A percentile compares a stretch with the other conserved stretches of the same genome.
phyloP scores from a whole-genome alignment of 2,888 invertebrate genomes.

The Punctoribates punctum region DNA sequence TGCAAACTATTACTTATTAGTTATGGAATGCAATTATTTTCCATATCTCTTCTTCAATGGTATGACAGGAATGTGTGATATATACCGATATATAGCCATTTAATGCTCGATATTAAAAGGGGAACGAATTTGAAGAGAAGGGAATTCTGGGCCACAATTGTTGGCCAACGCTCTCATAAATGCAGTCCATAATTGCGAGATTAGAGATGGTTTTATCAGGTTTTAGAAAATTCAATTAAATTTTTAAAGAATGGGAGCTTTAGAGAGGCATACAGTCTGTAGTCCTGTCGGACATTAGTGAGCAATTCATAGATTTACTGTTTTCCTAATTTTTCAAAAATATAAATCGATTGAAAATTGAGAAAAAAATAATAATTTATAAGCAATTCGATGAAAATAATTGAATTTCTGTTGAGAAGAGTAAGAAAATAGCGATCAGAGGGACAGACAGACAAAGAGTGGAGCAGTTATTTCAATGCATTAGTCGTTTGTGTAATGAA shows the following conservation, averaged over 20 bases:
- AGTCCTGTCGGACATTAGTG: no score
- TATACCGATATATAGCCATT: slow-evolving; percentile 15
- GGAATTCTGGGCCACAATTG: slow-evolving; percentile 13
- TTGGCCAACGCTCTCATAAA: neutral
- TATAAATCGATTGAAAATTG: no score
- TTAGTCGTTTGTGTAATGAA: neutral
- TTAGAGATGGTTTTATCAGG: neutral
- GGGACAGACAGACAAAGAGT: no score
- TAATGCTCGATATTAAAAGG: slow-evolving; percentile 3
- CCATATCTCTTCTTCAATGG: slow-evolving; percentile 19
- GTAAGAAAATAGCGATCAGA: no score
- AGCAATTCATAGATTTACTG: no score
- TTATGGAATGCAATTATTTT: slow-evolving; percentile 35
- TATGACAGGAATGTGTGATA: slow-evolving; percentile 26
- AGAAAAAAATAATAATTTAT: no score
- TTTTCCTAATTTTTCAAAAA: no score
- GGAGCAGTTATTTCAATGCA: neutral
- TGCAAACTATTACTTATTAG: slow-evolving; percentile 29
- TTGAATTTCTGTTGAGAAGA: no score
- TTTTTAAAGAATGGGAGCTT: neutral
- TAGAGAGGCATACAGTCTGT: no score
- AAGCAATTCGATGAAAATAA: no score
- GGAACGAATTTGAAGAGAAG: neutral
- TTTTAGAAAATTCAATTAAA: neutral
- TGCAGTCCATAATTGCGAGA: neutral